Evolutionary conservation across 1,140 invertebrate genomes (phyloP), one percentile per base, ranked within the genome.

Genomic region (Ephestia elutella): DNA sequence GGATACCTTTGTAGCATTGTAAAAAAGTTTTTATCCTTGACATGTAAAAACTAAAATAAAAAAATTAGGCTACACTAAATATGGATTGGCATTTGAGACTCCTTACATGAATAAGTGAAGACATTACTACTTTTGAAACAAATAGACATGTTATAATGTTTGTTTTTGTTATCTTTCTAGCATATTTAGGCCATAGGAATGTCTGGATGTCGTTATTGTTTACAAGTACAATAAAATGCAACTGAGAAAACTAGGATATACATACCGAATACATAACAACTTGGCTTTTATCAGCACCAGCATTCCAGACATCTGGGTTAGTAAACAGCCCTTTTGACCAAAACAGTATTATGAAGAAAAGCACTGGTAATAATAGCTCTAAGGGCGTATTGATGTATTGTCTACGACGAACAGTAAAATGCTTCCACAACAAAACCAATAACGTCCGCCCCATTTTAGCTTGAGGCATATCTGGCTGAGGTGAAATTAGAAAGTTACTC

Each of bases 381-480:
- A 78, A 38, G 4, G 61, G 35, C 3, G 79, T 84, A 19, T 74
- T 70, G 5, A 82, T 70, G 48, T 71, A 82, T 54, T 70, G 70
- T 60, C 72, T 73, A 13, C 62, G 55, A 13, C 81, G 68, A 7
- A 80, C 78, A 7, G 66, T 62, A 1, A 65, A 51, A 55, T 82
- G 75, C 56, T 82, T 84, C 69, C 73, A 80, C 66, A 80, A 66
- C 54, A 84, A 68, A 32, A 80, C 74, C 44, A 49, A 56, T 17
- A 44, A 44, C 5, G 38, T 44, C 10, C 38, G 38, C 5, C 38
- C 38, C 38, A 44, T 44, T 44, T 44, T 44, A 15, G n/a, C 2
- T 44, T n/a, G 38, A 44, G 38, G n/a, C 5, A 15, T 44, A 44
- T 1, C 2, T 2, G 38, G 38, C 7, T 44, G 38, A 15, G 38